These are phyloP conservation scores for Pteruthius melanotis DNA, from an alignment of 2,113 vertebrate species.

Conservation along the genomic window DNA sequence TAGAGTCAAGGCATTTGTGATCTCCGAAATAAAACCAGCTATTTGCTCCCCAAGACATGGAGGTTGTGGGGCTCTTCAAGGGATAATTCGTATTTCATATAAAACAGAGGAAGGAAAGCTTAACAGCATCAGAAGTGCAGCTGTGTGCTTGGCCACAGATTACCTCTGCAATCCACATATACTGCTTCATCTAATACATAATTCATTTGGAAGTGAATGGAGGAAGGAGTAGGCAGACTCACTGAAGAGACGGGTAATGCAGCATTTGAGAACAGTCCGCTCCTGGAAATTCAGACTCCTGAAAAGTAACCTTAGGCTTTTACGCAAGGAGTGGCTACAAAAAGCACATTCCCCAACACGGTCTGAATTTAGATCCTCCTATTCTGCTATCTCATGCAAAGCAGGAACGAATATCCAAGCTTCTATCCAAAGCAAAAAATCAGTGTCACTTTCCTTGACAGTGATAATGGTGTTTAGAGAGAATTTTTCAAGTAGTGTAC, in stretches of 20 bases:
- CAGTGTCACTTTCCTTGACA: neutral
- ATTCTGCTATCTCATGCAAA: neutral
- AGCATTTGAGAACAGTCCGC: slow-evolving; percentile 11
- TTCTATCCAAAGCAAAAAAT: neutral
- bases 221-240: slow-evolving; percentile 10
- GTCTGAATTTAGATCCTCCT: neutral
- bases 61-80: neutral
- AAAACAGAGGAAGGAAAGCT: slow-evolving; percentile 5
- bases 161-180: neutral
- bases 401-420: neutral
- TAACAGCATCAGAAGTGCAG: neutral
- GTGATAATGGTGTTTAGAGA: neutral
- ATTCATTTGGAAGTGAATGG: slow-evolving; percentile 2
- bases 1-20: slow-evolving; percentile 14
- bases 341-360: neutral
- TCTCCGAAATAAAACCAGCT: slow-evolving; percentile 36
- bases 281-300: neutral
- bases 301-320: neutral
- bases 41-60: neutral
- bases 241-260: neutral
- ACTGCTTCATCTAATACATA: neutral
- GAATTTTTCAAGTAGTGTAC: neutral
- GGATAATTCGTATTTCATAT: neutral
- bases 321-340: neutral
- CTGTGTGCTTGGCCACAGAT: neutral